phyloP scores from a whole-genome alignment of 23 tunicate genomes.

The Ascidia mentula region DNA sequence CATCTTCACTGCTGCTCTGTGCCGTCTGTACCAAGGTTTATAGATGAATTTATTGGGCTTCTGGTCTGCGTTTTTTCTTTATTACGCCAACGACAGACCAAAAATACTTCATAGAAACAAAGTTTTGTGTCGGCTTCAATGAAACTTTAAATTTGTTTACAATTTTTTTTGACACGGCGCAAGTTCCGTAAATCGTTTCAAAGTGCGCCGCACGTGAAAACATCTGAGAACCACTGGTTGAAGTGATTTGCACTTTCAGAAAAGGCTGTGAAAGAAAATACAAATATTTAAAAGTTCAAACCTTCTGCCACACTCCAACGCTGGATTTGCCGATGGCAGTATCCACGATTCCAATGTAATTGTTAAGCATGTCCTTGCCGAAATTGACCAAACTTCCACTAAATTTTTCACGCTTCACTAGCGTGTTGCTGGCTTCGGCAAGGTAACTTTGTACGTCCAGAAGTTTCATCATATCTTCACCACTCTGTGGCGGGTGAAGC shows the following conservation, averaged over 20 bases:
- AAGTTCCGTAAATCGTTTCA: no score
- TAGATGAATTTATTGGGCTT: no score
- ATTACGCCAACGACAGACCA: no score
- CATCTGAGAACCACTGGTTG: no score
- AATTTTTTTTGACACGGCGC: neutral
- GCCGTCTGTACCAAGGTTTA: neutral
- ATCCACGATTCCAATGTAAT: slow-evolving; percentile 63
- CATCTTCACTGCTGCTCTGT: neutral
- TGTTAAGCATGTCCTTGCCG: slow-evolving; percentile 39
- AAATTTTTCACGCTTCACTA: neutral
- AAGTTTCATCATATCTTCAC: slow-evolving; percentile 29
- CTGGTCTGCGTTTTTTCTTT: no score
- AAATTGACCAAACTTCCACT: neutral
- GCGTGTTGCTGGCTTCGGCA: slow-evolving; percentile 21
- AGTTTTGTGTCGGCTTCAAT: no score
- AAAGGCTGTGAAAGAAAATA: neutral
- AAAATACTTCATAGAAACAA: no score
- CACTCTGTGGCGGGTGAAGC: slow-evolving; percentile 6
- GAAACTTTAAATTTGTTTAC: neutral
- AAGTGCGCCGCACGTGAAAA: no score
- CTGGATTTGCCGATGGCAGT: slow-evolving; percentile 50
- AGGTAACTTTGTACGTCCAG: slow-evolving; percentile 40
- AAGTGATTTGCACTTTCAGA: no score
- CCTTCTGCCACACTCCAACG: slow-evolving; percentile 58
- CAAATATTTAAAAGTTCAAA: neutral